Conservation (phyloP, 1,140 invertebrate genomes). For the Hycleus phaleratus region DNA sequence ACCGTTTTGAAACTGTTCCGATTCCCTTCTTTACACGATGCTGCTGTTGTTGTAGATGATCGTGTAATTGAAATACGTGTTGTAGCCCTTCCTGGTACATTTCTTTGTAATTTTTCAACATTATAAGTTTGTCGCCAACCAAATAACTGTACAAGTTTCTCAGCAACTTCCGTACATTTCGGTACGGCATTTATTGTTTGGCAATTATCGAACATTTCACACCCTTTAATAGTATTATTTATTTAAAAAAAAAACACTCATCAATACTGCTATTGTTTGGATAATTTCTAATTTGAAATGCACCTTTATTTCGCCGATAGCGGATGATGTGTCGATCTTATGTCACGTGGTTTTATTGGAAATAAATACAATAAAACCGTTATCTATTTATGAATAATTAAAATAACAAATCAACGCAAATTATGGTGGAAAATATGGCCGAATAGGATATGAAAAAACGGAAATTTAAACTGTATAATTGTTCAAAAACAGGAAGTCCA, state of each 20-base stretch:
- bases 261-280: not conserved
- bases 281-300: not conserved
- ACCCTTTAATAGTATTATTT: too few species aligned
- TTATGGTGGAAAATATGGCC: too few species aligned
- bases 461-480: too few species aligned
- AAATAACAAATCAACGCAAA: not conserved
- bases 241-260: constrained; percentile 13
- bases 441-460: too few species aligned
- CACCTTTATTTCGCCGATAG: not conserved
- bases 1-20: too few species aligned
- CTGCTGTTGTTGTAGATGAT: constrained; percentile 22
- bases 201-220: constrained; percentile 38
- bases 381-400: too few species aligned
- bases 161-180: constrained; percentile 55
- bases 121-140: constrained; percentile 69
- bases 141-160: constrained; percentile 62
- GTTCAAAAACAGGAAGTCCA: too few species aligned
- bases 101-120: constrained; percentile 62
- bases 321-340: too few species aligned
- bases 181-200: constrained; percentile 37
- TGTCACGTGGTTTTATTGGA: too few species aligned
- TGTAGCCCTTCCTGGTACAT: constrained; percentile 48
- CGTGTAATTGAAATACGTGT: constrained; percentile 38
- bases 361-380: too few species aligned
- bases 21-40: constrained; percentile 13